Evolutionary conservation across 2,113 vertebrate species (phyloP).

Genomic region (Barbus barbus): DNA sequence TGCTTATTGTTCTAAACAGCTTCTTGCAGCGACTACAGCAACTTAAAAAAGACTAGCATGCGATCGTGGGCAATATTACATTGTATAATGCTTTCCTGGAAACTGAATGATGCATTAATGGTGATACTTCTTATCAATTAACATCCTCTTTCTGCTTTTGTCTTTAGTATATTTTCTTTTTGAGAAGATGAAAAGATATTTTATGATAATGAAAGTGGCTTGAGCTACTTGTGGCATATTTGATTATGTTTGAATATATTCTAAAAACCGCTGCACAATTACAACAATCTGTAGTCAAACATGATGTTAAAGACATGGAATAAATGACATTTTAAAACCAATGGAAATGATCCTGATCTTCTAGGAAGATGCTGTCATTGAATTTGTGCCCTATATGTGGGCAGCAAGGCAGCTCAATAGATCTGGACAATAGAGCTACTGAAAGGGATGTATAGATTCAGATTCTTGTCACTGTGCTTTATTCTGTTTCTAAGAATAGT

Average conservation of each 20-base stretch:
- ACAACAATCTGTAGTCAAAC: neutral
- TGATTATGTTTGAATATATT: neutral
- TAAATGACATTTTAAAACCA: neutral
- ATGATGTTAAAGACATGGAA: neutral
- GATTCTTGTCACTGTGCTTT: neutral
- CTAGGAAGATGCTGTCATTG: neutral
- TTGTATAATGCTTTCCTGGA: neutral
- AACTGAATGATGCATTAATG: neutral
- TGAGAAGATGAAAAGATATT: constrained; percentile 1
- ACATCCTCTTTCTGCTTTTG: neutral
- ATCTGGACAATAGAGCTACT: neutral
- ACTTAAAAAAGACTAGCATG: neutral
- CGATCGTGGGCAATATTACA: neutral
- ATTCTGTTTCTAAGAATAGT: neutral
- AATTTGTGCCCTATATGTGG: neutral
- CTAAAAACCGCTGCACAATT: neutral
- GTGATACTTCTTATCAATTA: neutral
- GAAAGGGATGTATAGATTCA: neutral
- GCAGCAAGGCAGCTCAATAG: neutral
- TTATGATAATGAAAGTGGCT: neutral
- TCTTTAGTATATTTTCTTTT: neutral
- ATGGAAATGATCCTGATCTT: no score
- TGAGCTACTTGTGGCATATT: neutral
- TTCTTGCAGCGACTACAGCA: constrained; percentile 28
- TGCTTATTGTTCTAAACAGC: constrained; percentile 9